Base-by-base conservation (phyloP, 2,113 vertebrate genomes). In the Tragelaphus imberbis region DNA sequence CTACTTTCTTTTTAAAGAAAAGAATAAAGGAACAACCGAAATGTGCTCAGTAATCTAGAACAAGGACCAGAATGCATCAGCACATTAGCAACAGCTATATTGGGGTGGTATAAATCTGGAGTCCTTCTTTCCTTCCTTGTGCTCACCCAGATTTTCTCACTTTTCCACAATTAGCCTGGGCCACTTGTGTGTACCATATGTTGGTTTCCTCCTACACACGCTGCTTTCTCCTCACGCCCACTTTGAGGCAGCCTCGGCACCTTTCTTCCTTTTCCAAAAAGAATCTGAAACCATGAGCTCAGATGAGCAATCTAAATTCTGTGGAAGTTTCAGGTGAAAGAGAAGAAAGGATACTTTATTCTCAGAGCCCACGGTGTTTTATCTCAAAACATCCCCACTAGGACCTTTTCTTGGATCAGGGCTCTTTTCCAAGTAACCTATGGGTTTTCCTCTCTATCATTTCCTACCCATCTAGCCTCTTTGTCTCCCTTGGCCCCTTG, bases 141-240 rank as follows among this genome's bases (percentile, higher is more conserved):
- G 59, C 33, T 93, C 49, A 23, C 58, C 75, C 82, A 21, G 61
- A 84, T 71, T 97, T 94, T 92, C 97, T 96, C 94, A 84, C 96
- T 85, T 94, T 93, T 93, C 91, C 96, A 85, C 79, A 95, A 63
- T 94, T 96, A 96, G 95, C 59, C 51, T n/a, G 59, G 27, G 25
- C 81, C 84, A 81, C 56, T 93, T 88, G 75, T 90, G 44, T 23
- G 47, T 21, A 28, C 90, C 97, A 85, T 96, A 93, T 88, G 95
- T 91, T 7, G 44, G 47, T 55, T 81, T 95, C 82, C 87, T 98
- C 96, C 89, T 53, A 93, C 88, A 51, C 30, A 19, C 58, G 49
- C 47, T 49, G 14, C 68, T 81, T 89, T 56, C n/a, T 53, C 65
- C 85, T 28, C 28, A 91, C 15, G 44, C 77, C 47, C 79, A 87